Base-by-base conservation (phyloP, 1,140 invertebrate species). In the fruit fly (Drosophila melanogaster) region DNA sequence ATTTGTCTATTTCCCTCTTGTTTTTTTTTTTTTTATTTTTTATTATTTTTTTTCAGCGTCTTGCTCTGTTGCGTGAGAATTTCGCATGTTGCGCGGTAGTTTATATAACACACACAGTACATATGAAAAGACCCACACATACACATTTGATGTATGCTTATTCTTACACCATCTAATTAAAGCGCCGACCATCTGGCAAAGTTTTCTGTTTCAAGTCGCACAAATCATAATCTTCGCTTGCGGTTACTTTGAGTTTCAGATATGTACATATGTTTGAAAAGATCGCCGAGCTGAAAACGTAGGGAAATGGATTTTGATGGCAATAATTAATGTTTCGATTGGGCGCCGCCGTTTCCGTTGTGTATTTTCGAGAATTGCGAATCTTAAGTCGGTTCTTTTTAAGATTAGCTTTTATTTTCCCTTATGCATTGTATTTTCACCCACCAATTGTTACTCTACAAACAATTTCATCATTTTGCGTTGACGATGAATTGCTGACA, bases 11-110 rank as follows among this genome's bases (percentile, higher is more conserved):
- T 70, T 69, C n/a, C 35, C 66, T 33, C 35, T 26, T 19, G 15
- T 12, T 15, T 41, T 41, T 41, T 38, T n/a, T 38, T 38, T 38
- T 3, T 14, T 38, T 15, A 17, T 41, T 41, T 38, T n/a, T 38
- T 38, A n/a, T 3, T 14, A n/a, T 38, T 38, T 17, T 43, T 44
- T 30, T 24, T 50, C 40, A 6, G 58, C 50, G 49, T 76, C 66
- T 62, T 85, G 81, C 79, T 86, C 66, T 56, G 84, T 79, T 86
- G 83, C 83, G 83, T 87, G 83, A 83, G 83, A 87, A 74, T 73
- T 87, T 86, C 70, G 70, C 83, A 86, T 83, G 57, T 76, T 87
- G 73, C 77, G 66, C 50, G 67, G 83, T 65, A 74, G 51, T 81
- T 81, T 70, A 62, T 59, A 69, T 30, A 58, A 49, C 33, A 41